A percentile compares a stretch with the other conserved stretches of the same genome.
These are phyloP conservation scores for Lacerta viridis DNA, from an alignment of 2,797 vertebrate species.

Conservation along the genomic window DNA sequence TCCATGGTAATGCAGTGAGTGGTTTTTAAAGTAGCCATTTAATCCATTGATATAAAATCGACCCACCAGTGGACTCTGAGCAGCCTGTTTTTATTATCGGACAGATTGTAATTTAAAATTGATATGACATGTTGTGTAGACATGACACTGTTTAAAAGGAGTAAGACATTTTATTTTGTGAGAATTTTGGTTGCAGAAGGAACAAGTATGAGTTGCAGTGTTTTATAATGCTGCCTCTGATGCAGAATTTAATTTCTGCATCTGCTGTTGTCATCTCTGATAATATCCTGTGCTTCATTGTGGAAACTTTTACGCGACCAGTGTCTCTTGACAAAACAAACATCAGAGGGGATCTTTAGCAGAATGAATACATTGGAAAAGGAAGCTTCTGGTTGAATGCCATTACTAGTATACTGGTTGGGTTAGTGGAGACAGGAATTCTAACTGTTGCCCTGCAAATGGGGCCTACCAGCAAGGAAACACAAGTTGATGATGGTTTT, in stretches of 20 bases:
- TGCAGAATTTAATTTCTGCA: not conserved
- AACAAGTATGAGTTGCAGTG: slow-evolving; percentile 2
- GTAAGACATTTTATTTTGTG: slow-evolving; percentile 16
- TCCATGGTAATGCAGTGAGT: slow-evolving; percentile 29
- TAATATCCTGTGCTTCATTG: not conserved
- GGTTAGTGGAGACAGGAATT: too few relatives aligned
- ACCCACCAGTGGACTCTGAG: slow-evolving; percentile 36
- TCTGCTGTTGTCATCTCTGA: not conserved
- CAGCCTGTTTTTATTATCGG: slow-evolving; percentile 36
- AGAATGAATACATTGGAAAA: too few relatives aligned
- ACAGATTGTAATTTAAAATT: slow-evolving; percentile 53
- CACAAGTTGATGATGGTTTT: too few relatives aligned
- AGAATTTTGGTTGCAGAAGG: not conserved
- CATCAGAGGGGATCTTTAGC: too few relatives aligned
- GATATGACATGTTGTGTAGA: slow-evolving; percentile 15
- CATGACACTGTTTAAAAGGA: slow-evolving; percentile 24
- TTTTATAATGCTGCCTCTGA: not conserved
- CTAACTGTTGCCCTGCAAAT: too few relatives aligned
- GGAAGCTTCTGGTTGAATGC: too few relatives aligned
- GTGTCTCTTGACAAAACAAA: too few relatives aligned
- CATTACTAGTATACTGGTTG: too few relatives aligned
- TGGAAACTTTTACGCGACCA: too few relatives aligned
- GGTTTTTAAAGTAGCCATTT: slow-evolving; percentile 39
- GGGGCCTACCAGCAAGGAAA: too few relatives aligned
- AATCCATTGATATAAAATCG: slow-evolving; percentile 49